phyloP scores from a whole-genome alignment of 1,140 invertebrate species.

The Drosophila subpulchrella region DNA sequence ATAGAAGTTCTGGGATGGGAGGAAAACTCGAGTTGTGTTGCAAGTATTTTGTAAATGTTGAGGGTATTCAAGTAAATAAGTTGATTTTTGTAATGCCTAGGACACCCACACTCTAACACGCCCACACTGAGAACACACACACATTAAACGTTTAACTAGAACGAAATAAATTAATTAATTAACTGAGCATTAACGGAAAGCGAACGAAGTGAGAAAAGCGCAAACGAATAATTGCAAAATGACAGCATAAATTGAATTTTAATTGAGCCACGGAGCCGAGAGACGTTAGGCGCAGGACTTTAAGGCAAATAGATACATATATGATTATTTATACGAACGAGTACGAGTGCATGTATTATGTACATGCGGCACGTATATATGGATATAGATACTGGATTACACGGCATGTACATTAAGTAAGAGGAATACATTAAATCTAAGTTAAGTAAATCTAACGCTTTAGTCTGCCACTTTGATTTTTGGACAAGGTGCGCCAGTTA shows the following conservation, averaged over 20 bases:
- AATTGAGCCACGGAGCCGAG: slow-evolving; percentile 36
- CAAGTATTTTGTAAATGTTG: slow-evolving; percentile 43
- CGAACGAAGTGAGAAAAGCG: slow-evolving; percentile 30
- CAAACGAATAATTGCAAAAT: slow-evolving; percentile 17
- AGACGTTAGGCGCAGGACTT: slow-evolving; percentile 42
- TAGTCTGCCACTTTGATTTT: slow-evolving; percentile 82
- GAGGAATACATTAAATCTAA: slow-evolving; percentile 62
- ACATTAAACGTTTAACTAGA: slow-evolving; percentile 55
- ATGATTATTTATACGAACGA: slow-evolving; percentile 65
- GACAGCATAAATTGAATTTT: slow-evolving; percentile 57
- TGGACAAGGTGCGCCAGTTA: slow-evolving; percentile 76
- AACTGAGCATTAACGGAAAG: slow-evolving; percentile 41
- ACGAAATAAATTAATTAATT: slow-evolving; percentile 61
- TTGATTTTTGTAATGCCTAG: slow-evolving; percentile 37
- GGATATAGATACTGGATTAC: slow-evolving; percentile 54
- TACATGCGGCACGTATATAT: slow-evolving; percentile 51
- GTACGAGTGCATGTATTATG: slow-evolving; percentile 40
- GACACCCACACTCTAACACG: slow-evolving; percentile 28
- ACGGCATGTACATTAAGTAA: slow-evolving; percentile 74
- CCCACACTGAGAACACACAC: slow-evolving; percentile 18
- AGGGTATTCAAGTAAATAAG: slow-evolving; percentile 32
- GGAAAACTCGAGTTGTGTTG: slow-evolving; percentile 29
- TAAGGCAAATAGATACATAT: slow-evolving; percentile 60
- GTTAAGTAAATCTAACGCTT: slow-evolving; percentile 81
- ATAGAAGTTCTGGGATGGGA: slow-evolving; percentile 1